Evolutionary conservation across 1,140 invertebrate species (phyloP), one percentile per base, ranked within the genome.

Genomic region (Eumeta japonica): DNA sequence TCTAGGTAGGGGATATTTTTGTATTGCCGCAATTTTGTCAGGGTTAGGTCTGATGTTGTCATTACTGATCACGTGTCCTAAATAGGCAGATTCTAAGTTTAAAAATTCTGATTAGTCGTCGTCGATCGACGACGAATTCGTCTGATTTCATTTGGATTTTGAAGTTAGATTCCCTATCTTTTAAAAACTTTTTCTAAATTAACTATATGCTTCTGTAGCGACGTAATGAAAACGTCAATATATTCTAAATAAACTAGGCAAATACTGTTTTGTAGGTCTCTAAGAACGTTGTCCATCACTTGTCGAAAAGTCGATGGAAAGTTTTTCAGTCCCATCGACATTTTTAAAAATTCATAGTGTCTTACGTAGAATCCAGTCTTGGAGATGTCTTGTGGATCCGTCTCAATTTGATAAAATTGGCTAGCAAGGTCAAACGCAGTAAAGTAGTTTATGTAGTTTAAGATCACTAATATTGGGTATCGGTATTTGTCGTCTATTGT

Each of bases 61-160:
- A 13, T 10, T 33, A 16, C n/a, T n/a, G 19, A 66, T 54, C 9
- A 62, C 31, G 41, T 67, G 62, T 18, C 60, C 57, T 32, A 62
- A 42, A 47, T 61, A 66, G 10, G 20, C 19, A 10, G 55, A 46
- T 51, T 59, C 55, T 31, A 35, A 45, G 19, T 24, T 20, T 10
- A 61, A 47, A 35, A 68, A 64, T 29, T 46, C 31, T 24, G 50
- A 64, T 51, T 59, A 63, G 17, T 37, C 36, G n/a, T n/a, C n/a
- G n/a, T n/a, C n/a, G n/a, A n/a, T n/a, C n/a, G n/a, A n/a, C n/a
- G n/a, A n/a, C n/a, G n/a, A n/a, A n/a, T n/a, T n/a, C n/a, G n/a
- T n/a, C n/a, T n/a, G n/a, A n/a, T n/a, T n/a, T n/a, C 15, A 30
- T 2, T 37, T 37, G 36, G 2, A 29, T 29, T 30, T 37, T 37